A percentile compares a stretch with the other conserved stretches of the same genome.
phyloP scores from a whole-genome alignment of 2,797 vertebrate species.

The Tamandua tetradactyla region DNA sequence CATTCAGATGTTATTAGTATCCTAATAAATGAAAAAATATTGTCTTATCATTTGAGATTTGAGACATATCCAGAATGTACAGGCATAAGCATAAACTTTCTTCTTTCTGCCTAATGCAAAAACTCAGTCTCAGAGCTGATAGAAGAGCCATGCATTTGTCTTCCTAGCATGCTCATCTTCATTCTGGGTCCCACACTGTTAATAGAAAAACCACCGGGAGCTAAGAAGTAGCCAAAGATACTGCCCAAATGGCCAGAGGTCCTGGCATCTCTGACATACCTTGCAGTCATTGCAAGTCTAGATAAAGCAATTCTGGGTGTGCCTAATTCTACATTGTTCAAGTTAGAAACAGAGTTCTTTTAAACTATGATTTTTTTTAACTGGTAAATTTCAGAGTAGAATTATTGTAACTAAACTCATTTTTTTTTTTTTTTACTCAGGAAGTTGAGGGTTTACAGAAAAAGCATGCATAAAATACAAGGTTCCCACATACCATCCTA shows the following conservation, averaged over 20 bases:
- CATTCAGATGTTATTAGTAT: neutral
- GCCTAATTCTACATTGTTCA: neutral
- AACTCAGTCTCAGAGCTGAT: neutral
- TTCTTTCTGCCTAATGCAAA: neutral
- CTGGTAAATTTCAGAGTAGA: neutral
- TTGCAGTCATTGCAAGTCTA: neutral
- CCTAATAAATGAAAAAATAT: neutral
- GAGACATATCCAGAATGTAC: neutral
- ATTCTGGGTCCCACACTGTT: neutral
- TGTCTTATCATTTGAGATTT: neutral
- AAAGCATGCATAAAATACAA: no score
- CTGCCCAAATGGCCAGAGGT: neutral
- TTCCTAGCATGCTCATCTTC: neutral
- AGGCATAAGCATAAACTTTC: neutral
- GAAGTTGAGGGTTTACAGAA: no score
- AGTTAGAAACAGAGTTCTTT: neutral
- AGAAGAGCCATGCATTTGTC: neutral
- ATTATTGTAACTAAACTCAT: neutral
- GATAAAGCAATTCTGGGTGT: neutral
- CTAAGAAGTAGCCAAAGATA: neutral
- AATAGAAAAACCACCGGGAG: neutral
- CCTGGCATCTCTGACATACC: neutral
- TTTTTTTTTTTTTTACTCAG: no score
- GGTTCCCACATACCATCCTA: no score
- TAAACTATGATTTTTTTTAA: neutral